Conservation (phyloP, 2,113 vertebrate species). For the Coracopsis vasa region DNA sequence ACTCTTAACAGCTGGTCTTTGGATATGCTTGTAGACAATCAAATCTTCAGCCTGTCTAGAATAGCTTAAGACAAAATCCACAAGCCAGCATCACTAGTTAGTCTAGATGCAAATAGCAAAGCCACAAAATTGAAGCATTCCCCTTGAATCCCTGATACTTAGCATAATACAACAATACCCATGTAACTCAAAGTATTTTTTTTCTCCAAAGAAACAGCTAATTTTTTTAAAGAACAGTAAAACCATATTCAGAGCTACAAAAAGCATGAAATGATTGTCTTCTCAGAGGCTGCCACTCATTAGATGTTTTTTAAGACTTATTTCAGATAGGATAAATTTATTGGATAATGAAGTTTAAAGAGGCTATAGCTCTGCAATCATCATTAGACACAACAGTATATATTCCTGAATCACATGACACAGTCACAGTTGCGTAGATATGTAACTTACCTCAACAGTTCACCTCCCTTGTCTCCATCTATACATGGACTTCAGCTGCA, state of each 20-base stretch:
- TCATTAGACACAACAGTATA: background rate
- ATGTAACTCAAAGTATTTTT: background rate
- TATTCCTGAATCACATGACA: background rate
- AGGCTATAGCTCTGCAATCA: background rate
- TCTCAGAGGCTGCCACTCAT: background rate
- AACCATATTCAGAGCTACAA: background rate
- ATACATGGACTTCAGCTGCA: background rate
- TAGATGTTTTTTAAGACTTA: background rate
- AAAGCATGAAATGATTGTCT: accelerated
- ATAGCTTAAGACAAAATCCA: background rate
- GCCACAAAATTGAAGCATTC: background rate
- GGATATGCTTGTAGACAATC: background rate
- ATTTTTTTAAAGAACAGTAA: background rate
- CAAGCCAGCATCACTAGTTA: background rate
- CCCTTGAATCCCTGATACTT: background rate
- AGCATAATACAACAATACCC: background rate
- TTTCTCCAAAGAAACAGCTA: background rate
- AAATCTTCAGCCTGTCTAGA: background rate
- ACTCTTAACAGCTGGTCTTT: background rate
- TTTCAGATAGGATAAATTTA: background rate
- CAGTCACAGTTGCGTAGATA: background rate
- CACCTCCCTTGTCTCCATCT: background rate
- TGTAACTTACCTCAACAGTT: background rate
- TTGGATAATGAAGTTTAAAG: background rate
- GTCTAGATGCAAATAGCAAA: background rate